Evolutionary conservation across 2,888 invertebrate genomes (phyloP).

Genomic region (Seira musarum): DNA sequence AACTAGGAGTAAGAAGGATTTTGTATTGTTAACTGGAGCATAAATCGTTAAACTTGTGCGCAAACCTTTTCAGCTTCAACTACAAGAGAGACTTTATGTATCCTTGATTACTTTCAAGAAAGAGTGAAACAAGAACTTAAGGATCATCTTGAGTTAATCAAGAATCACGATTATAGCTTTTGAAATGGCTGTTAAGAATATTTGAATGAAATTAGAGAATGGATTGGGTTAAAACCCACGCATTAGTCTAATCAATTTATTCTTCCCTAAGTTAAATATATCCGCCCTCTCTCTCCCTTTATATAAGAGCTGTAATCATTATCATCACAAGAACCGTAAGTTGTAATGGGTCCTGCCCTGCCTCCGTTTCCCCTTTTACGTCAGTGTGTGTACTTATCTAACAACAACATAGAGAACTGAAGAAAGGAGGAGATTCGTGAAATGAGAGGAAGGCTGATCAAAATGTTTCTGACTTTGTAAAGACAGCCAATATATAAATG

Average conservation of each 20-base stretch:
- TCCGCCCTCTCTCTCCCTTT: background rate
- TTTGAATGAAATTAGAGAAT: too few relatives aligned
- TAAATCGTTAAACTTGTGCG: constrained; percentile 39
- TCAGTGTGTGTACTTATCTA: too few relatives aligned
- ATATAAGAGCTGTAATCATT: background rate
- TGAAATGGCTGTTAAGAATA: background rate
- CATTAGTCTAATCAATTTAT: background rate
- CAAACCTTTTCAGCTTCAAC: background rate
- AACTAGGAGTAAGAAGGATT: background rate
- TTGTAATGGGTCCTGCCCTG: background rate
- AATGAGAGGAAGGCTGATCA: background rate
- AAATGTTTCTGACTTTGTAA: too few relatives aligned
- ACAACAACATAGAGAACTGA: too few relatives aligned
- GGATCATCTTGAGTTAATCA: background rate
- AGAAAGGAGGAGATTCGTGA: background rate
- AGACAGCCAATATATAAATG: too few relatives aligned
- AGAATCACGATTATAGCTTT: background rate
- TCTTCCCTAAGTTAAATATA: background rate
- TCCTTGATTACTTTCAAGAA: background rate
- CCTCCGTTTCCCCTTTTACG: background rate
- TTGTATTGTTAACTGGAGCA: constrained; percentile 45
- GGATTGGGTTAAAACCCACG: too few relatives aligned
- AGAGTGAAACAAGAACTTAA: too few relatives aligned
- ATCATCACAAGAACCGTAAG: background rate
- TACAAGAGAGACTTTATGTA: background rate